Percentiles rank a stretch among this genome's conserved stretches.
Conservation (phyloP, 1,140 invertebrate genomes). For the Zaprionus capensis region DNA sequence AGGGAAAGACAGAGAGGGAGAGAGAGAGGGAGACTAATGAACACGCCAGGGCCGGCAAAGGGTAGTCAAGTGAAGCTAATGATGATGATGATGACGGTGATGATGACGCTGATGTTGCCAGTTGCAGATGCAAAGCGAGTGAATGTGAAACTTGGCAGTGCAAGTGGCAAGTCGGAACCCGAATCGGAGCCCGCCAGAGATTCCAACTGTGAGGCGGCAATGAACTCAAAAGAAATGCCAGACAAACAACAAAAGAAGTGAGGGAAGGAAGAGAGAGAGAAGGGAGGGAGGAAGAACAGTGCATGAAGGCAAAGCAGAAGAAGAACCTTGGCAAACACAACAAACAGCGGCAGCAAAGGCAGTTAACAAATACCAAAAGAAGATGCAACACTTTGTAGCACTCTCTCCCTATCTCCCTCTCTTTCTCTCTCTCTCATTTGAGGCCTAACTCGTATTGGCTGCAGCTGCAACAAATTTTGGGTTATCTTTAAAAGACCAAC, state of each 20-base stretch:
- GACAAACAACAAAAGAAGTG: constrained; percentile 56
- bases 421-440: constrained; percentile 27
- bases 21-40: constrained; percentile 58
- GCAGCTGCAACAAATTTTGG: constrained; percentile 37
- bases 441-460: constrained; percentile 27
- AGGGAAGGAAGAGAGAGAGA: background rate
- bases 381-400: constrained; percentile 45
- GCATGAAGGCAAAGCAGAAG: constrained; percentile 10
- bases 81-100: constrained; percentile 27
- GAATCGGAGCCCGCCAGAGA: constrained; percentile 6
- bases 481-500: constrained; percentile 13
- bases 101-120: constrained; percentile 54
- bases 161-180: constrained; percentile 33
- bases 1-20: constrained; percentile 26
- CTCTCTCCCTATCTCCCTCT: background rate
- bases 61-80: constrained; percentile 64
- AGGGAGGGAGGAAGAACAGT: background rate
- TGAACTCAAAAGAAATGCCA: constrained; percentile 74
- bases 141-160: constrained; percentile 45
- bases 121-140: constrained; percentile 54
- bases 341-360: constrained; percentile 35
- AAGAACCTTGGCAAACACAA: constrained; percentile 47
- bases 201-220: constrained; percentile 55
- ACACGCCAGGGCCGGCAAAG: constrained; percentile 52
- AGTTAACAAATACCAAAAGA: constrained; percentile 25